Evolutionary conservation across 2,797 vertebrate genomes (phyloP).

Genomic region (Tarsius wallacei): DNA sequence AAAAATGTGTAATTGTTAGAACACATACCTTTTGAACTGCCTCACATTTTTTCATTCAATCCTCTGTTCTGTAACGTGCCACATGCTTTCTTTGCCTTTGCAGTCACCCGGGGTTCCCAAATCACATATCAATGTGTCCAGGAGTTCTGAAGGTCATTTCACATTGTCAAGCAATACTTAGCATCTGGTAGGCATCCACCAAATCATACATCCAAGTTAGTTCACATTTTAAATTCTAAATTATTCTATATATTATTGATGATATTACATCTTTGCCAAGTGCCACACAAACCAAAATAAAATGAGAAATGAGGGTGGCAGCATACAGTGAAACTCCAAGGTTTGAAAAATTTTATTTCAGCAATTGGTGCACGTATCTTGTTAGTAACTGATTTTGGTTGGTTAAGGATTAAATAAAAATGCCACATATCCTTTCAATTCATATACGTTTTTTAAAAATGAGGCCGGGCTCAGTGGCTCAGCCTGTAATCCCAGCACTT

Average conservation of each 20-base stretch:
- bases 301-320: not conserved
- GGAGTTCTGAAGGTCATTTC: not conserved
- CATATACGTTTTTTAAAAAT: not conserved
- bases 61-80: not conserved
- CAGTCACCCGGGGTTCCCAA: not conserved
- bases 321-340: not conserved
- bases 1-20: not conserved
- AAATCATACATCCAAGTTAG: not conserved
- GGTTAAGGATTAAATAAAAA: not conserved
- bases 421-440: not conserved
- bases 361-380: not conserved
- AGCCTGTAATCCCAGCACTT: too few species aligned
- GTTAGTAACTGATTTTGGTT: not conserved
- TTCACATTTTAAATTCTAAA: not conserved
- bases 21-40: not conserved
- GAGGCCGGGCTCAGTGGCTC: not conserved
- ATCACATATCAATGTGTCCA: rapidly evolving
- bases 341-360: not conserved
- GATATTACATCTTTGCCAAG: not conserved
- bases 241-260: not conserved
- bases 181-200: not conserved
- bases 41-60: not conserved
- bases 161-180: not conserved
- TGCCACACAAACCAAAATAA: not conserved
- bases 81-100: not conserved